Percentiles rank a stretch among this genome's conserved stretches.
Conservation (phyloP, 2,888 invertebrate species). For the Dyspetes luteomarginatus region DNA sequence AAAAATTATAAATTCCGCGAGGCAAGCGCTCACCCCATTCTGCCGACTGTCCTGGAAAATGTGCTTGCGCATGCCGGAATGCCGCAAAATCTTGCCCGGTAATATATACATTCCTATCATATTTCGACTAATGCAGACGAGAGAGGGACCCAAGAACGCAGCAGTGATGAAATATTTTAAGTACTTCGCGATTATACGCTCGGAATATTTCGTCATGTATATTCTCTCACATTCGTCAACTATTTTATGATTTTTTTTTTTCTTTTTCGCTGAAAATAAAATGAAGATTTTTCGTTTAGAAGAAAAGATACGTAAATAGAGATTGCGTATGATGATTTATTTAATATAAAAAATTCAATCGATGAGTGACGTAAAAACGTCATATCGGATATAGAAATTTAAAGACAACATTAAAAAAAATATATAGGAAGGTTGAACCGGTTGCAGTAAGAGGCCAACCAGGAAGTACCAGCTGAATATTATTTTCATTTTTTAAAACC, state of each 20-base stretch:
- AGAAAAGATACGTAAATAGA: too few relatives aligned
- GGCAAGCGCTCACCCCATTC: conserved; percentile 17
- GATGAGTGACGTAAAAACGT: too few relatives aligned
- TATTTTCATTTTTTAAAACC: too few relatives aligned
- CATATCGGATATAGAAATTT: too few relatives aligned
- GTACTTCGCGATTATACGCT: conserved; percentile 42
- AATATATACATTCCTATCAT: conserved; percentile 58
- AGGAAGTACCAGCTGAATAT: too few relatives aligned
- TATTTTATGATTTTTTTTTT: background rate
- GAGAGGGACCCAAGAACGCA: background rate
- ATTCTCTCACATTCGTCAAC: conserved; percentile 40
- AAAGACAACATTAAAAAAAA: too few relatives aligned
- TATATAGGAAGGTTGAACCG: too few relatives aligned
- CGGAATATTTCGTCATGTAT: conserved; percentile 11
- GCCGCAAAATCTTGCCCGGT: conserved; percentile 50
- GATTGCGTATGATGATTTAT: too few relatives aligned
- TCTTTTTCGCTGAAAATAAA: background rate
- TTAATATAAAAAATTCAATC: too few relatives aligned
- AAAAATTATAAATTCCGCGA: conserved; percentile 13
- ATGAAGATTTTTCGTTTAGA: too few relatives aligned
- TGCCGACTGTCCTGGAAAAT: conserved; percentile 27
- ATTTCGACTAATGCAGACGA: conserved; percentile 50
- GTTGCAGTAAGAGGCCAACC: too few relatives aligned
- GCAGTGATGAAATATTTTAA: conserved; percentile 49
- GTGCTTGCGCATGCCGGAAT: conserved; percentile 31